Evolutionary conservation across 2,888 invertebrate species (phyloP).

Genomic region (Eumerus sabulonum): DNA sequence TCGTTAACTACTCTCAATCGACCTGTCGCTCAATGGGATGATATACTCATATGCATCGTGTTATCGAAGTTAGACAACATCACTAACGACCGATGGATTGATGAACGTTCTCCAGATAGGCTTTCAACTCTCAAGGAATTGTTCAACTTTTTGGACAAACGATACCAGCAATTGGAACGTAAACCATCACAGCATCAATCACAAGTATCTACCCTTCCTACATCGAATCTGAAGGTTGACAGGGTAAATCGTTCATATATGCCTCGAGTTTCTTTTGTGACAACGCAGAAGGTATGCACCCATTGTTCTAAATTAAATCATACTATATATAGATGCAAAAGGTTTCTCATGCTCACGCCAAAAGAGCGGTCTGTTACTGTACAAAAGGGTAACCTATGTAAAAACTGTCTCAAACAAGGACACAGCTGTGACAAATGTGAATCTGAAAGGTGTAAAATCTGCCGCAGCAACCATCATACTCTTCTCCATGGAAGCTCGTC

Average conservation of each 20-base stretch:
- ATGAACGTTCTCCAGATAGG: slow-evolving; percentile 1
- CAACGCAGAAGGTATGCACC: neutral
- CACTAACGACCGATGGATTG: slow-evolving; percentile 23
- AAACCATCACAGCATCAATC: neutral
- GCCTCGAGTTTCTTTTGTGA: neutral
- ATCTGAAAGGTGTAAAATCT: slow-evolving; percentile 6
- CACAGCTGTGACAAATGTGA: neutral
- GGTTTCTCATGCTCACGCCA: neutral
- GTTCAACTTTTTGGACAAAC: slow-evolving; percentile 3
- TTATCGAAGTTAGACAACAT: slow-evolving; percentile 14
- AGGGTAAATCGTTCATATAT: neutral
- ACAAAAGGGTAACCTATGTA: slow-evolving; percentile 2
- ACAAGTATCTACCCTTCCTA: neutral
- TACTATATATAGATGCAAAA: slow-evolving; percentile 1
- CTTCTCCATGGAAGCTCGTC: neutral
- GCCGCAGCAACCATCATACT: slow-evolving; percentile 5
- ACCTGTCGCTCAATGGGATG: slow-evolving; percentile 21
- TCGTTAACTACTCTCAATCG: too few species aligned
- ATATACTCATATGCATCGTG: slow-evolving; percentile 14
- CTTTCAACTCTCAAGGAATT: slow-evolving; percentile 12
- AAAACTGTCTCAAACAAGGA: slow-evolving; percentile 5
- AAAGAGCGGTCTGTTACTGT: slow-evolving; percentile 12
- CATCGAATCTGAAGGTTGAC: neutral
- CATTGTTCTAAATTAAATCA: neutral
- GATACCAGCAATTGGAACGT: slow-evolving; percentile 4